A percentile compares a stretch with the other conserved stretches of the same genome.
phyloP scores from a whole-genome alignment of 1,140 invertebrate species.

The Dolichoris vasculosae region DNA sequence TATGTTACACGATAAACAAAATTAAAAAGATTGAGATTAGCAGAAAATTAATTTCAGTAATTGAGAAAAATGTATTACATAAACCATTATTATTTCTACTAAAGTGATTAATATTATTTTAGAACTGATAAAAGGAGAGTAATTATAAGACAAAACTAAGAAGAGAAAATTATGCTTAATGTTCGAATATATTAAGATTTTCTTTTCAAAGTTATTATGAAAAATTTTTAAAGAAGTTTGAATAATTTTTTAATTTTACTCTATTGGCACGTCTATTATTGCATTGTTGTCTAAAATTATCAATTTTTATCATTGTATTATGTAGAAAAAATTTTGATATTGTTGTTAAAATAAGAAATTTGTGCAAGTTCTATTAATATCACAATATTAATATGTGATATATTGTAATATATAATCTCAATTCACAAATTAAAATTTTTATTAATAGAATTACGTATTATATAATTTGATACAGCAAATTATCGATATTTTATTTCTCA shows the following conservation, averaged over 20 bases:
- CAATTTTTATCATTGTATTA: no score
- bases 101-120: neutral
- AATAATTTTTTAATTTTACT: neutral
- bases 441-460: no score
- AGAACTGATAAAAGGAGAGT: neutral
- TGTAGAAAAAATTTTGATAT: no score
- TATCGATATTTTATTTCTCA: no score
- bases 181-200: slow-evolving; percentile 50
- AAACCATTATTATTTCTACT: neutral
- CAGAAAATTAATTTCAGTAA: slow-evolving; percentile 46
- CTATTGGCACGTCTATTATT: neutral
- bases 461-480: no score
- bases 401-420: no score
- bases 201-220: slow-evolving; percentile 22
- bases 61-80: neutral
- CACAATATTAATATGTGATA: no score
- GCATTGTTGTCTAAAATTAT: neutral
- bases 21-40: slow-evolving; percentile 14
- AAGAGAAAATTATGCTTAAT: slow-evolving; percentile 72
- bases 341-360: no score
- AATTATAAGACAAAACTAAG: neutral
- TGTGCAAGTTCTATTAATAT: no score
- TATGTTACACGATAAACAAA: slow-evolving; percentile 46
- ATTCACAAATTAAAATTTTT: no score
- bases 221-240: slow-evolving; percentile 50